A percentile compares a stretch with the other conserved stretches of the same genome.
These are phyloP conservation scores for Macrocentrus cingulum DNA, from an alignment of 1,140 invertebrate genomes.

Conservation along the genomic window DNA sequence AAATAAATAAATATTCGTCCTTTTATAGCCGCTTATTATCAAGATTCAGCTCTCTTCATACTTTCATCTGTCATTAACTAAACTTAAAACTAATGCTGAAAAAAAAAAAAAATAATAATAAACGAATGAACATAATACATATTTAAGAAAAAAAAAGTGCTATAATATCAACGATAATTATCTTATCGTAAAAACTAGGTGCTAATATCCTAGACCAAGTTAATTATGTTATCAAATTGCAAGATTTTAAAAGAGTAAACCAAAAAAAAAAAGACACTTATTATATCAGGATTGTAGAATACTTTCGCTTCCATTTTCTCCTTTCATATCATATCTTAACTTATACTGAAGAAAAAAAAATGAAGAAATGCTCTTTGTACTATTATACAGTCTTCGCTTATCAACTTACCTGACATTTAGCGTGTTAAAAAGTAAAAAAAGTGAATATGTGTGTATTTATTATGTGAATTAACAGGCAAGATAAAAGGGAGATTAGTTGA, in stretches of 20 bases:
- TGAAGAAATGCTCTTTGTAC: slow-evolving; percentile 1
- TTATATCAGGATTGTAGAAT: slow-evolving; percentile 21
- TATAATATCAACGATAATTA: not conserved
- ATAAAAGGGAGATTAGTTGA: no score
- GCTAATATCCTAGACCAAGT: slow-evolving; percentile 14
- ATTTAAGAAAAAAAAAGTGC: slow-evolving; percentile 4
- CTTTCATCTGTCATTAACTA: not conserved
- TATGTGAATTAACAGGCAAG: not conserved
- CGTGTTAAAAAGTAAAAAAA: not conserved
- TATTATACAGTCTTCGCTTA: slow-evolving; percentile 9
- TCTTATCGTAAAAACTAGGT: not conserved
- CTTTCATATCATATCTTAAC: slow-evolving; percentile 7
- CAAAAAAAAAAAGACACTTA: slow-evolving; percentile 4
- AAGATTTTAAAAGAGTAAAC: slow-evolving; percentile 1
- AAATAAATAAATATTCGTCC: no score
- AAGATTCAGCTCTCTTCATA: not conserved
- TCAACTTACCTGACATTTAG: slow-evolving; percentile 6
- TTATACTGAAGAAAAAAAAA: slow-evolving; percentile 6
- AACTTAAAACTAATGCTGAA: slow-evolving; percentile 3
- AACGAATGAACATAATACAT: slow-evolving; percentile 30
- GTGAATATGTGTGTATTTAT: slow-evolving; percentile 10
- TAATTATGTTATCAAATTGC: slow-evolving; percentile 7
- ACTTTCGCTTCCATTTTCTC: slow-evolving; percentile 25
- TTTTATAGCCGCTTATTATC: slow-evolving; percentile 22
- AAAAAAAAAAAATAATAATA: slow-evolving; percentile 14